Evolutionary conservation across 2,888 invertebrate species (phyloP).

Genomic region (Noctuana brunneofusca): DNA sequence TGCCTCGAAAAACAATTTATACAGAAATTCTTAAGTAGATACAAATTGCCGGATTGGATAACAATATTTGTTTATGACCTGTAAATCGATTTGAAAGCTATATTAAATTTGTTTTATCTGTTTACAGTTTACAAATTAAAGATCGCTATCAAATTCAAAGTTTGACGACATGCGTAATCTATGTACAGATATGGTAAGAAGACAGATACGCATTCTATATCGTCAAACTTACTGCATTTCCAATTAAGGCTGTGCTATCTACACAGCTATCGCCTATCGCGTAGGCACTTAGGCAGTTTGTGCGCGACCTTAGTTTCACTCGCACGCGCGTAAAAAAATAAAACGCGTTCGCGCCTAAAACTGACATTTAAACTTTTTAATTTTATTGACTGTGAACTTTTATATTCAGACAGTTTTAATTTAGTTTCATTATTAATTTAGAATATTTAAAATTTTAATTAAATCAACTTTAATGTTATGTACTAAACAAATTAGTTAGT

Average conservation of each 20-base stretch:
- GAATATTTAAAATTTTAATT: neutral
- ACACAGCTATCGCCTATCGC: slow-evolving; percentile 32
- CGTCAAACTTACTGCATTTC: slow-evolving; percentile 36
- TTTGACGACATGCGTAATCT: neutral
- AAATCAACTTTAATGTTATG: neutral
- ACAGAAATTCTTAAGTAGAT: too few species aligned
- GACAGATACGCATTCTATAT: slow-evolving; percentile 33
- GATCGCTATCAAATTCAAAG: neutral
- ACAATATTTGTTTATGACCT: too few species aligned
- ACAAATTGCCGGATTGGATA: too few species aligned
- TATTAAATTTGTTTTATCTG: too few species aligned
- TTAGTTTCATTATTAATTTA: neutral
- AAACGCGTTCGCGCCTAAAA: slow-evolving; percentile 30
- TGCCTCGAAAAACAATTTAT: too few species aligned
- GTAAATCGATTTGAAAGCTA: too few species aligned
- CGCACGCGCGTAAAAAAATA: slow-evolving; percentile 52
- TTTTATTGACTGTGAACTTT: neutral
- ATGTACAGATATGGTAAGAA: slow-evolving; percentile 41
- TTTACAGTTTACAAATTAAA: too few species aligned
- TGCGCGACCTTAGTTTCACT: slow-evolving; percentile 52
- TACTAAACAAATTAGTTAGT: neutral
- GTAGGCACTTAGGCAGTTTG: slow-evolving; percentile 61
- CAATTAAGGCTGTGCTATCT: slow-evolving; percentile 46
- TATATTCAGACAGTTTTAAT: neutral
- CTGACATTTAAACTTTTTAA: slow-evolving; percentile 13